Conservation (phyloP, 2,113 vertebrate species). For the Sakesphorus luctuosus region DNA sequence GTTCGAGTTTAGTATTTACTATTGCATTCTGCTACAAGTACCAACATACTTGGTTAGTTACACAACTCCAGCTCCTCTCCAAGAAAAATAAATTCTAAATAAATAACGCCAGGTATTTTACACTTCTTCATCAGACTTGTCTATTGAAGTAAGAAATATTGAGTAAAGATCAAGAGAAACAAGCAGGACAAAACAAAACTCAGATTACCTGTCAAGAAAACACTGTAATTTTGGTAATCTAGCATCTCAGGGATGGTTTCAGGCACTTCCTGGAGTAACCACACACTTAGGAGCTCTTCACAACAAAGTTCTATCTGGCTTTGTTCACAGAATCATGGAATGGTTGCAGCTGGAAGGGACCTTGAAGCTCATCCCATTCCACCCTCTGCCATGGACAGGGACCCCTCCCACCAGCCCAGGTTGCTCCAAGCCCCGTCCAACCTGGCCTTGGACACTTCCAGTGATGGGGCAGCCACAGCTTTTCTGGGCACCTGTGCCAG, state of each 20-base stretch:
- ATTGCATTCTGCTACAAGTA: background rate
- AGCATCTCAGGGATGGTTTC: background rate
- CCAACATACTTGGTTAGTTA: background rate
- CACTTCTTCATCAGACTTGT: background rate
- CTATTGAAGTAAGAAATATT: background rate
- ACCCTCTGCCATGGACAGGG: background rate
- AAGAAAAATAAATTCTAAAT: background rate
- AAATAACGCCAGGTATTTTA: background rate
- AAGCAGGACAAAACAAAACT: background rate
- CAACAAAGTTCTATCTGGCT: background rate
- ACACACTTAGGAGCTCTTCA: rapidly evolving
- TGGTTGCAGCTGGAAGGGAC: background rate
- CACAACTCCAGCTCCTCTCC: background rate
- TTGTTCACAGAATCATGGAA: background rate
- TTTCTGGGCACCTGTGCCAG: background rate
- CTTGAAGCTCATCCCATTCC: rapidly evolving
- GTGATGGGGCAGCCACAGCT: background rate
- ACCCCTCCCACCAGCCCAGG: background rate
- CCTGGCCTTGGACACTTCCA: background rate
- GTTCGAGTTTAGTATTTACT: background rate
- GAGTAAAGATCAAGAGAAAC: background rate
- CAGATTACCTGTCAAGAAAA: background rate
- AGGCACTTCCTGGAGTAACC: background rate
- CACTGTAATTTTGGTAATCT: background rate
- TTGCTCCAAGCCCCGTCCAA: background rate